Evolutionary conservation across 2,797 vertebrate genomes (phyloP).

Genomic region (Sardinella longiceps): DNA sequence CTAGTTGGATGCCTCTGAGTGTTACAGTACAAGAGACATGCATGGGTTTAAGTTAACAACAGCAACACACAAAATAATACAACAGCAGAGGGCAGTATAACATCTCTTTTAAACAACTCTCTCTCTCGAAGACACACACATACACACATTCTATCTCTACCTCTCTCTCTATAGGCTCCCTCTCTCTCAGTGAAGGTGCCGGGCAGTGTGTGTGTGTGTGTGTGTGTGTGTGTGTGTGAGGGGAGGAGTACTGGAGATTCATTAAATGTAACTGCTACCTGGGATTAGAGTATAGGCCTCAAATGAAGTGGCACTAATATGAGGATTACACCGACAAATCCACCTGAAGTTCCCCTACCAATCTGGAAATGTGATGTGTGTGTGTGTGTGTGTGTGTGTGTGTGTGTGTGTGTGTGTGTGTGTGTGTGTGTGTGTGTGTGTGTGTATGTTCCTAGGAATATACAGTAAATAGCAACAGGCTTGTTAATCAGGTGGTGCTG

Average conservation of each 20-base stretch:
- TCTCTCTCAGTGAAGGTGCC: conserved; percentile 63
- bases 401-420: conserved; percentile 8
- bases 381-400: background rate
- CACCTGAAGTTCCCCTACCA: conserved; percentile 70
- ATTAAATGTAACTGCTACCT: conserved; percentile 80
- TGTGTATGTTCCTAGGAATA: background rate
- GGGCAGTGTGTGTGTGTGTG: background rate
- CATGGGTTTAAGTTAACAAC: background rate
- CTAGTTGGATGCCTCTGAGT: background rate
- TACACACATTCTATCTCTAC: background rate
- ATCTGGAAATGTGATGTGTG: conserved; percentile 50
- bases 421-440: background rate
- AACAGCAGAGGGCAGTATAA: conserved; percentile 18
- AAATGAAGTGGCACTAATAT: conserved; percentile 84
- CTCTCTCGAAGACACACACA: background rate
- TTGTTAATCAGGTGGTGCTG: background rate
- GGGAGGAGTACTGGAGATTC: conserved; percentile 70
- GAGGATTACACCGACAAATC: conserved; percentile 80
- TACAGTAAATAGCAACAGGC: background rate
- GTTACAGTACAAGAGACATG: background rate
- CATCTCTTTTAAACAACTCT: conserved; percentile 9
- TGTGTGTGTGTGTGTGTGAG: conserved; percentile 17
- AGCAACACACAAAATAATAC: background rate
- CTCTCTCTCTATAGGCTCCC: background rate
- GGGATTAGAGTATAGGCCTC: conserved; percentile 77